A percentile compares a stretch with the other conserved stretches of the same genome.
These are phyloP conservation scores for Psettodes erumei DNA, from an alignment of 2,113 vertebrate genomes.

Conservation along the genomic window DNA sequence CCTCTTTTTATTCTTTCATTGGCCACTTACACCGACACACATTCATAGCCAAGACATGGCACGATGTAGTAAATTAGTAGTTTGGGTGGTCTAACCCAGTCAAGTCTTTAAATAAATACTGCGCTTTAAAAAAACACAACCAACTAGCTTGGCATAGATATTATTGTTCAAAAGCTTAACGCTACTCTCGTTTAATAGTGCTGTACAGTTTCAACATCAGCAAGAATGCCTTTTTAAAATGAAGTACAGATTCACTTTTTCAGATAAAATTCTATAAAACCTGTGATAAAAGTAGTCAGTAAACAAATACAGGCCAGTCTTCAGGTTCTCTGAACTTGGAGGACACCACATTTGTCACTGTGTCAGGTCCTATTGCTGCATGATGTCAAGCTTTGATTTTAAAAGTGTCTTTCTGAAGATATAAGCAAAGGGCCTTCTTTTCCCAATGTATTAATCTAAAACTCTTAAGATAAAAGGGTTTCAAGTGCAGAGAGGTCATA, in stretches of 20 bases:
- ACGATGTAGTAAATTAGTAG: conserved; percentile 57
- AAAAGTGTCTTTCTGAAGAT: conserved; percentile 6
- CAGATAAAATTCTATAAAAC: conserved; percentile 37
- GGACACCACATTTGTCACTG: conserved; percentile 18
- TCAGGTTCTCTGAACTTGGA: conserved; percentile 27
- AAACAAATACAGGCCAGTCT: conserved; percentile 25
- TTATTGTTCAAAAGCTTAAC: conserved; percentile 50
- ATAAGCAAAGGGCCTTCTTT: neutral
- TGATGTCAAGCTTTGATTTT: conserved; percentile 31
- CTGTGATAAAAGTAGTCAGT: conserved; percentile 18
- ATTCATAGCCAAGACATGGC: conserved; percentile 57
- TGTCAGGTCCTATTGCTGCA: conserved; percentile 36
- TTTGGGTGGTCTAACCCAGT: conserved; percentile 36
- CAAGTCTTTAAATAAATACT: conserved; percentile 50
- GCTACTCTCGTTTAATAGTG: conserved; percentile 31
- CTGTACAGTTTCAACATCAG: conserved; percentile 52
- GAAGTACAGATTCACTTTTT: conserved; percentile 39
- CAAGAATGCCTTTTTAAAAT: conserved; percentile 10
- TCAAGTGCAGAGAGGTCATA: conserved; percentile 9
- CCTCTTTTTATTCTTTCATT: conserved; percentile 53
- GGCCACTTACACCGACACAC: conserved; percentile 61
- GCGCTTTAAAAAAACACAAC: conserved; percentile 40
- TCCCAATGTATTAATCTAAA: neutral
- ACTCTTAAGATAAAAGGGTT: conserved; percentile 2
- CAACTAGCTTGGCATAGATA: conserved; percentile 42